These are phyloP conservation scores for Heliconius eleuchia DNA, from an alignment of 1,140 invertebrate species.

Conservation along the genomic window DNA sequence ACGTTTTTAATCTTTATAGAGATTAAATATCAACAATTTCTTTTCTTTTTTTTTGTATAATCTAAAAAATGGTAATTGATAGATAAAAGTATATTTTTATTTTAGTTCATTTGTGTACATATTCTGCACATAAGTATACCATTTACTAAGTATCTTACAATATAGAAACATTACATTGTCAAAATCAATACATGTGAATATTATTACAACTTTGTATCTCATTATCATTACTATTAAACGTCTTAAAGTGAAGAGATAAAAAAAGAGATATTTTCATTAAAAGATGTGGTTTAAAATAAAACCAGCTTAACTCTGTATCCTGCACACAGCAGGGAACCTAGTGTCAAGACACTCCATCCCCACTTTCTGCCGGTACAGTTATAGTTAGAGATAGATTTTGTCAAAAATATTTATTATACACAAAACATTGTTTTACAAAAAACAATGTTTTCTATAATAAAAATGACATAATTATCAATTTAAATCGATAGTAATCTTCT, in stretches of 20 bases:
- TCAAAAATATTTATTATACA: too few species aligned
- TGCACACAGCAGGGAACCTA: too few species aligned
- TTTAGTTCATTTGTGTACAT: not conserved
- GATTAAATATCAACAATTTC: constrained; percentile 2
- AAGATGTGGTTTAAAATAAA: too few species aligned
- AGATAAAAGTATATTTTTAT: not conserved
- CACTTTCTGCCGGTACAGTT: too few species aligned
- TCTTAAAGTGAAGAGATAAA: not conserved
- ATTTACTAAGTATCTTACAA: not conserved
- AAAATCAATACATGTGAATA: not conserved
- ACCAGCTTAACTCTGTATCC: too few species aligned
- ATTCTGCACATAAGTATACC: not conserved
- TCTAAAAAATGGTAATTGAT: not conserved
- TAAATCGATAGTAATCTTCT: too few species aligned
- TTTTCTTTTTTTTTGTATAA: not conserved
- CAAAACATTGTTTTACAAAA: too few species aligned
- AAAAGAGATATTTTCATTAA: too few species aligned
- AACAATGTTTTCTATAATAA: too few species aligned
- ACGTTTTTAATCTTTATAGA: not conserved
- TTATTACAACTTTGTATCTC: not conserved
- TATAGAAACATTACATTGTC: not conserved
- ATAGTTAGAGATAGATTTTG: too few species aligned
- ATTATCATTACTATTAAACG: not conserved
- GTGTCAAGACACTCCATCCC: too few species aligned
- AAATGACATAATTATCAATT: too few species aligned